Evolutionary conservation across 92 coral and sea anemone genomes (phyloP).

Genomic region (Porites evermanni): DNA sequence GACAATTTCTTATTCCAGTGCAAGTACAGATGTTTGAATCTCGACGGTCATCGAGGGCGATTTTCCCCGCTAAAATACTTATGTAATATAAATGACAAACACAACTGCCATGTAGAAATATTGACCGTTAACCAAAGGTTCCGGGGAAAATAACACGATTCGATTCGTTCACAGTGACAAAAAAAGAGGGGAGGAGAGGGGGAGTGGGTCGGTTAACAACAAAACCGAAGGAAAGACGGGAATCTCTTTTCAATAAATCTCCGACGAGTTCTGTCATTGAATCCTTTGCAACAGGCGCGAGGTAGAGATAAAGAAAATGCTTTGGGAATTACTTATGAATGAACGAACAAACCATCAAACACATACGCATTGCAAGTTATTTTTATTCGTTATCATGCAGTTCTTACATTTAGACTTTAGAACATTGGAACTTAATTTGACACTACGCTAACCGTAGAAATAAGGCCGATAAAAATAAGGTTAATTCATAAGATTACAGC

Average conservation of each 20-base stretch:
- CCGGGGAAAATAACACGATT: not conserved
- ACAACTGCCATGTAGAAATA: not conserved
- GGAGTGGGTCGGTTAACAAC: not conserved
- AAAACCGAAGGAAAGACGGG: not conserved
- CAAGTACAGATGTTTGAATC: too few species aligned
- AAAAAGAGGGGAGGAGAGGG: not conserved
- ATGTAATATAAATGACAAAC: not conserved
- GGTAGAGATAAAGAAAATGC: slow-evolving; percentile 63
- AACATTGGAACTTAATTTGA: not conserved
- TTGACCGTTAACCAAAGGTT: not conserved
- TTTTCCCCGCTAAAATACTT: not conserved
- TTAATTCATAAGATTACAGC: not conserved
- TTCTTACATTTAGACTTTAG: not conserved
- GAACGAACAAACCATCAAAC: not conserved
- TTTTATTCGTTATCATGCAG: not conserved
- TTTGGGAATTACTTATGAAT: slow-evolving; percentile 41
- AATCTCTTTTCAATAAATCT: not conserved
- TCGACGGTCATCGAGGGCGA: not conserved
- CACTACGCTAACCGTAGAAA: too few species aligned
- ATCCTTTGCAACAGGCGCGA: slow-evolving; percentile 33
- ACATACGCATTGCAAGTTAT: not conserved
- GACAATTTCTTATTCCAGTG: too few species aligned
- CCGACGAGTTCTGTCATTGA: not conserved
- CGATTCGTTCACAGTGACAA: not conserved
- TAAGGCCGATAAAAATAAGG: too few species aligned